phyloP scores from a whole-genome alignment of 2,888 invertebrate species.

The Phlogophora meticulosa region DNA sequence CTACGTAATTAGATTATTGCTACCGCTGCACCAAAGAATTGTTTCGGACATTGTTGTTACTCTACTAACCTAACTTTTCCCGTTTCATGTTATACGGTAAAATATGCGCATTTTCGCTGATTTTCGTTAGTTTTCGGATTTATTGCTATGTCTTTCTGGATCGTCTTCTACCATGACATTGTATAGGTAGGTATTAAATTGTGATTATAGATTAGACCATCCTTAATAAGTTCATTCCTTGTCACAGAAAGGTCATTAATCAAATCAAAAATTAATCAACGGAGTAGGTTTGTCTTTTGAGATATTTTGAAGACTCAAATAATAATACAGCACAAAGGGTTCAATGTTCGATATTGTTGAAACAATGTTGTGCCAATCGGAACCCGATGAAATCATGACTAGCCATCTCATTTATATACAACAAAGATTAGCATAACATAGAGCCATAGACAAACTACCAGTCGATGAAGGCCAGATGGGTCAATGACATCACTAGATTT shows the following conservation, averaged over 20 bases:
- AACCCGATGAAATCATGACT: constrained; percentile 28
- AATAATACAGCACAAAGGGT: not conserved
- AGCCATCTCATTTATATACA: constrained; percentile 21
- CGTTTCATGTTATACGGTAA: constrained; percentile 16
- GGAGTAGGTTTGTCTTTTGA: not conserved
- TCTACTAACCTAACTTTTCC: constrained; percentile 8
- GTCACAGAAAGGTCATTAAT: not conserved
- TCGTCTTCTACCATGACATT: not conserved
- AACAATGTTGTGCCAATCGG: constrained; percentile 6
- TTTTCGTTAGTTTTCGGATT: too few species aligned
- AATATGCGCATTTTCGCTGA: constrained; percentile 26
- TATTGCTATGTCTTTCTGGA: too few species aligned
- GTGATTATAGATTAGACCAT: not conserved
- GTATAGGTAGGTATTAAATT: not conserved
- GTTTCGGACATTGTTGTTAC: constrained; percentile 20
- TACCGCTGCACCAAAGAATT: constrained; percentile 34
- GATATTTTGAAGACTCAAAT: constrained; percentile 7
- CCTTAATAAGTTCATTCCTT: not conserved
- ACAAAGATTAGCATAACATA: constrained; percentile 46
- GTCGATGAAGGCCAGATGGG: constrained; percentile 52
- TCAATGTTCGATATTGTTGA: constrained; percentile 16
- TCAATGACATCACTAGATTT: constrained; percentile 45
- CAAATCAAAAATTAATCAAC: not conserved
- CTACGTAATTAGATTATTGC: constrained; percentile 54
- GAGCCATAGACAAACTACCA: constrained; percentile 50